These are phyloP conservation scores for Tenualosa ilisha DNA, from an alignment of 2,797 vertebrate genomes.

Conservation along the genomic window DNA sequence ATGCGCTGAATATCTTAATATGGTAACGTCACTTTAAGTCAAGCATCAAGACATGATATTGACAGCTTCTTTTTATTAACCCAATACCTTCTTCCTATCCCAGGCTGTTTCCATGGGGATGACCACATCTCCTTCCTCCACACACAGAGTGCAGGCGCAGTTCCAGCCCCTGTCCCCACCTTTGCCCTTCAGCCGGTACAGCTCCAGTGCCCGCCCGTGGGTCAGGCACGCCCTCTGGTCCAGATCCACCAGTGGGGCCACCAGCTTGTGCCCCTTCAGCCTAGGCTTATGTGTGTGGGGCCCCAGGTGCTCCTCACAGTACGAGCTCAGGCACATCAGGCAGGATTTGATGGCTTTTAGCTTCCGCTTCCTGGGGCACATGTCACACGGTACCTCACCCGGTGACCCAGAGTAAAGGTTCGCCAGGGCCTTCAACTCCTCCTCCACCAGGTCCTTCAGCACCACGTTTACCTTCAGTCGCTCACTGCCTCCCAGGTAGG, in stretches of 20 bases:
- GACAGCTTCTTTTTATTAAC: neutral
- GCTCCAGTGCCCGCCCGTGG: conserved; percentile 68
- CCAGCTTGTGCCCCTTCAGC: conserved; percentile 67
- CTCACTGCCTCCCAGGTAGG: accelerated
- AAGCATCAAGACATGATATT: neutral
- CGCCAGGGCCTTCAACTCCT: conserved; percentile 17
- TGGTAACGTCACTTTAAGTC: neutral
- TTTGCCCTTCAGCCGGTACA: conserved; percentile 57
- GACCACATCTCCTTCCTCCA: conserved; percentile 52
- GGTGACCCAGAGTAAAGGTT: neutral
- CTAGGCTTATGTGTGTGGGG: conserved; percentile 46
- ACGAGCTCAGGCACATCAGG: conserved; percentile 67
- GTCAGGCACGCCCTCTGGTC: conserved; percentile 64
- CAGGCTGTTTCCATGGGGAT: conserved; percentile 55
- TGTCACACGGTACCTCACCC: conserved; percentile 61
- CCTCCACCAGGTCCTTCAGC: conserved; percentile 48
- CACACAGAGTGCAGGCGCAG: conserved; percentile 66
- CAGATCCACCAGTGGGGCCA: conserved; percentile 60
- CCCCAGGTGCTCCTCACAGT: conserved; percentile 62
- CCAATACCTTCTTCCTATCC: conserved; percentile 37
- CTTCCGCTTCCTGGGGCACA: conserved; percentile 52
- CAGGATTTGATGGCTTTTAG: conserved; percentile 67
- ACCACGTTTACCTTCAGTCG: conserved; percentile 47
- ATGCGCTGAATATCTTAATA: neutral
- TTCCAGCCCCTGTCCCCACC: neutral